Evolutionary conservation across 2,797 vertebrate species (phyloP), one percentile per base, ranked within the genome.

Genomic region (Hirundo rustica): DNA sequence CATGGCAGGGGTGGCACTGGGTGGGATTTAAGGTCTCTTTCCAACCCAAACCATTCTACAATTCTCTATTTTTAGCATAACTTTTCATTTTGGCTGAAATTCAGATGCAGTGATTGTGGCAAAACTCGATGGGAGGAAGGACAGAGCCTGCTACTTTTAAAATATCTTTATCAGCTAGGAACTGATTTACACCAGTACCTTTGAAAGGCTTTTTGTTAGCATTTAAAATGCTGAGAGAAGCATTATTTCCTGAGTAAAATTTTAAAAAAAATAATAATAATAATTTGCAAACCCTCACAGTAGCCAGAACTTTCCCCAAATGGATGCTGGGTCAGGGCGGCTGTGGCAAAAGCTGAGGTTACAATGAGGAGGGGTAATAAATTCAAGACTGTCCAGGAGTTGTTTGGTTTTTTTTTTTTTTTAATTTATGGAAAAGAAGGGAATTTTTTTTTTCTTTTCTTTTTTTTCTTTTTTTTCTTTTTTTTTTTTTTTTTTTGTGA

Each of bases 1-100:
- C n/a, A 9, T 26, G 74, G n/a, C 18, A 20, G 38, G 47, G n/a
- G 23, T n/a, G 57, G 51, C 1, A 12, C 5, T 29, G 76, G 54
- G 0, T 22, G 47, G 1, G 1, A 0, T 54, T 32, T 10, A 1
- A 20, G 7, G 2, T 61, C 32, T 11, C 7, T 54, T 2, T 26
- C 34, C 9, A 17, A 15, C 30, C 13, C 26, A 54, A 48, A 13
- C 22, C 30, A 10, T 10, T 44, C 48, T 2, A 13, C 2, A 45
- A 5, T 26, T 80, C 47, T 9, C 0, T 11, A 3, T 76, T 68
- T 85, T 68, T 14, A 61, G 6, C 72, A 5, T 26, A 73, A 25
- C 20, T 82, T 62, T 70, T 76, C 5, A 29, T 92, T 82, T 51
- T 42, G 44, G 27, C 67, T 73, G 78, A 70, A 91, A 66, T 10